These are phyloP conservation scores for Apamea crenata DNA, from an alignment of 2,888 invertebrate species.

Conservation along the genomic window DNA sequence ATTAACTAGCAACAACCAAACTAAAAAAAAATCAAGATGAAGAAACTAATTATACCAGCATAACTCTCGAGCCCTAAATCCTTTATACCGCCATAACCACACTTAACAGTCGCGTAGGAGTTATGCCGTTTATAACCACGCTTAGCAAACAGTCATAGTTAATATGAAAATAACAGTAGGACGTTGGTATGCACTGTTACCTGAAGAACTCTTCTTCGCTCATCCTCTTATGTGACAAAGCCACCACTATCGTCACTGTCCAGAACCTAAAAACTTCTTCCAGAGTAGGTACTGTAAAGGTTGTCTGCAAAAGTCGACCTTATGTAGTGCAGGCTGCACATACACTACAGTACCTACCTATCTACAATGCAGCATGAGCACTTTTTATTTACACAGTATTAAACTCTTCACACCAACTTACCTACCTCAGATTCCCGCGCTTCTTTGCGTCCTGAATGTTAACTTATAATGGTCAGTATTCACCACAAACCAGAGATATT, in stretches of 20 bases:
- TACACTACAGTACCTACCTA: too few relatives aligned
- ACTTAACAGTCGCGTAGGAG: neutral
- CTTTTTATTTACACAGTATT: neutral
- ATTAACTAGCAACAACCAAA: neutral
- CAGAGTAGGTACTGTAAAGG: too few relatives aligned
- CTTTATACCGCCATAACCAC: neutral
- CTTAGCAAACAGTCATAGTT: neutral
- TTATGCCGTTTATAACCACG: neutral
- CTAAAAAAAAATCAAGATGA: neutral
- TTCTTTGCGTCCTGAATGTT: neutral
- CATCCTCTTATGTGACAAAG: neutral
- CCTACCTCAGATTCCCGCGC: conserved; percentile 9
- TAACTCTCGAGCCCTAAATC: neutral
- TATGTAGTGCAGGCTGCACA: too few relatives aligned
- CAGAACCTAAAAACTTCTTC: neutral
- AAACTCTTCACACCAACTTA: neutral
- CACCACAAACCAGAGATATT: neutral
- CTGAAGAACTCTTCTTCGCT: neutral
- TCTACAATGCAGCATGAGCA: neutral
- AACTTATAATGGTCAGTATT: neutral
- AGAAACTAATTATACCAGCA: neutral
- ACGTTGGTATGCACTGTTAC: neutral
- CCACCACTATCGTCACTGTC: neutral
- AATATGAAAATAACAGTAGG: neutral
- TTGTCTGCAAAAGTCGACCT: too few relatives aligned